These are phyloP conservation scores for Octomys mimax DNA, from an alignment of 2,797 vertebrate species.

Conservation along the genomic window DNA sequence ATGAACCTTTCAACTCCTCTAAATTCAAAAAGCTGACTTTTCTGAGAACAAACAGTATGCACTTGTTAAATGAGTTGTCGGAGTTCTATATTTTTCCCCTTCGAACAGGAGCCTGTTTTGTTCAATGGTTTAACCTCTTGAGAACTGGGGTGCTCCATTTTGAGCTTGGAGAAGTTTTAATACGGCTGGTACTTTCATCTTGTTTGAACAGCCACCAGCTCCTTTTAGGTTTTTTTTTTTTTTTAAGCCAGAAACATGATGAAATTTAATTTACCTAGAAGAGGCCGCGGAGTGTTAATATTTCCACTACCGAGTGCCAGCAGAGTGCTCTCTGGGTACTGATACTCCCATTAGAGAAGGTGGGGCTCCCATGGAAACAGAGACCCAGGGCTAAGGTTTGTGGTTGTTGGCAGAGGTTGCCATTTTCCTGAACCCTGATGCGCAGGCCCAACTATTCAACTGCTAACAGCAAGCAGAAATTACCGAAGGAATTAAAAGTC, in stretches of 20 bases:
- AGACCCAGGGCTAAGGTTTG: conserved; percentile 34
- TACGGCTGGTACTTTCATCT: conserved; percentile 13
- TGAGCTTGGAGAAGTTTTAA: conserved; percentile 45
- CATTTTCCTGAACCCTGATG: conserved; percentile 67
- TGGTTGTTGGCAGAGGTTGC: conserved; percentile 52
- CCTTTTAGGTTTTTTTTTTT: conserved; percentile 6
- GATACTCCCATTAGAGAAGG: conserved; percentile 48
- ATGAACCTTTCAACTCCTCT: conserved; percentile 71
- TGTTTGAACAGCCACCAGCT: background rate
- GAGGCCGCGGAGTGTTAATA: background rate
- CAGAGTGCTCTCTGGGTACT: background rate
- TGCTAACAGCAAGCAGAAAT: conserved; percentile 66
- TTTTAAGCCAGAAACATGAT: conserved; percentile 47
- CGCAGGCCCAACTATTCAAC: conserved; percentile 37
- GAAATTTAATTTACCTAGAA: conserved; percentile 51
- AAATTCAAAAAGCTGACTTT: conserved; percentile 75
- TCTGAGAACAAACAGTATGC: conserved; percentile 73
- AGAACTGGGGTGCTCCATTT: conserved; percentile 12
- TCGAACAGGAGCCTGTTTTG: conserved; percentile 9
- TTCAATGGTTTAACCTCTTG: conserved; percentile 65
- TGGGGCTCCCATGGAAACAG: background rate
- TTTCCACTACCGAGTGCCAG: conserved; percentile 40
- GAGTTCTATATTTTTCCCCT: conserved; percentile 48
- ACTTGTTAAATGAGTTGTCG: conserved; percentile 67
- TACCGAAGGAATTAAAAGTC: conserved; percentile 70